Conservation (phyloP, 2,888 invertebrate species). For the Agonopterix alstromeriana region DNA sequence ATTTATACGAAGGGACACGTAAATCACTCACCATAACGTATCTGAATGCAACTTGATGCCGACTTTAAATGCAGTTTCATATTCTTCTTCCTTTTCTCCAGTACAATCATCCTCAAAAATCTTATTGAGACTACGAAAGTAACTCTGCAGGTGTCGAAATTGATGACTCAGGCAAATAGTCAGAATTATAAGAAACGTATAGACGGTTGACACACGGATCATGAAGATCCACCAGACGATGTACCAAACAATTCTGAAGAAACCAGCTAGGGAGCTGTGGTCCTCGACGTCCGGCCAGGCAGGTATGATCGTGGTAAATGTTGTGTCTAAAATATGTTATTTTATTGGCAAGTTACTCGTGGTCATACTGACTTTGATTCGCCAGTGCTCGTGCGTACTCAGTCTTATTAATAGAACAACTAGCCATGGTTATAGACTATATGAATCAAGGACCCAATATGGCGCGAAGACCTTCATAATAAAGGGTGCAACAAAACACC, state of each 20-base stretch:
- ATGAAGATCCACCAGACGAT: constrained; percentile 28
- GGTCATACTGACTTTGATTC: no score
- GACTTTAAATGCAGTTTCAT: constrained; percentile 31
- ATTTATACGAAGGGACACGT: no score
- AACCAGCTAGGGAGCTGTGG: constrained; percentile 17
- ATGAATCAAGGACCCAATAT: no score
- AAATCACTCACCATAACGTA: constrained; percentile 31
- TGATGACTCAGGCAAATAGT: constrained; percentile 31
- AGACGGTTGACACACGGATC: constrained; percentile 13
- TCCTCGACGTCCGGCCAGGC: constrained; percentile 33
- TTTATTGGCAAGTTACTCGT: no score
- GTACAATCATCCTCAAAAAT: constrained; percentile 21
- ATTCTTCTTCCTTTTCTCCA: constrained; percentile 34
- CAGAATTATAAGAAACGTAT: constrained; percentile 22
- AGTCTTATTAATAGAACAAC: no score
- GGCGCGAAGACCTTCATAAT: no score
- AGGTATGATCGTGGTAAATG: constrained; percentile 30
- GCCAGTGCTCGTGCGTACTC: no score
- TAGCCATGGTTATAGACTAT: no score
- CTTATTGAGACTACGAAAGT: constrained; percentile 30
- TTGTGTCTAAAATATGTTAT: constrained; percentile 14
- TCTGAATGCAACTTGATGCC: constrained; percentile 41
- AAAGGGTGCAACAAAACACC: no score
- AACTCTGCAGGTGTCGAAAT: constrained; percentile 37
- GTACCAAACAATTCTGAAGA: constrained; percentile 17